Evolutionary conservation across 1,140 invertebrate species (phyloP).

Genomic region (Neodiprion pinetum): DNA sequence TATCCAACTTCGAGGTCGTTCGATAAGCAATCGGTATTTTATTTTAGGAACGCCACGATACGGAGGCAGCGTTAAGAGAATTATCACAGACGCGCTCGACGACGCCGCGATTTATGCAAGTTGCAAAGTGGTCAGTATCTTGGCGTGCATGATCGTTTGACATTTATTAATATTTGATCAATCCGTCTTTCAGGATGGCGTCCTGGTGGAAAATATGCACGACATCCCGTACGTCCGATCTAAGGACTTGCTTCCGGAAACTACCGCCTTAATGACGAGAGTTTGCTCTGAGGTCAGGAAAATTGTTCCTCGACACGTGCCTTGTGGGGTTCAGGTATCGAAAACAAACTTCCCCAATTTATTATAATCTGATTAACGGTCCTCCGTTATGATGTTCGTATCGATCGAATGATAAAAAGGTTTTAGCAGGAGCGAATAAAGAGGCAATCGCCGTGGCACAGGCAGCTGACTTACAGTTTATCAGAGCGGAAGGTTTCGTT

Average conservation of each 20-base stretch:
- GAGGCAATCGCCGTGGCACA: conserved; percentile 81
- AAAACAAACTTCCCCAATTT: not conserved
- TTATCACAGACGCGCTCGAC: conserved; percentile 64
- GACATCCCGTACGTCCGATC: conserved; percentile 79
- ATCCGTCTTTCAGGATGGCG: conserved; percentile 68
- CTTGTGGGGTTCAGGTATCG: conserved; percentile 70
- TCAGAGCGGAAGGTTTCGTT: conserved; percentile 82
- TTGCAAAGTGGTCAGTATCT: conserved; percentile 63
- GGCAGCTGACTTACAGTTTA: conserved; percentile 76
- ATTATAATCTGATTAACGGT: not conserved
- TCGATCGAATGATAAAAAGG: conserved; percentile 50
- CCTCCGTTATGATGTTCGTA: not conserved
- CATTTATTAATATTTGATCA: conserved; percentile 27
- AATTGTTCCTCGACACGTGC: conserved; percentile 55
- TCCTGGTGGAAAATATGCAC: conserved; percentile 88
- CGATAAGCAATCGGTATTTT: conserved; percentile 15
- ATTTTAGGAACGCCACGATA: conserved; percentile 67
- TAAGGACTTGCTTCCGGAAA: conserved; percentile 71
- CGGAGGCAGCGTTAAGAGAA: conserved; percentile 54
- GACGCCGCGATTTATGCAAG: conserved; percentile 70
- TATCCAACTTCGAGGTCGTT: too few relatives aligned
- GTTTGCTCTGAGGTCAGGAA: conserved; percentile 65
- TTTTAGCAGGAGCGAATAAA: conserved; percentile 79
- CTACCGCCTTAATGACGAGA: conserved; percentile 73
- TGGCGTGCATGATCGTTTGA: not conserved